A percentile compares a stretch with the other conserved stretches of the same genome.
Evolutionary conservation across 2,797 vertebrate genomes (phyloP).

Genomic region (Lacerta agilis): DNA sequence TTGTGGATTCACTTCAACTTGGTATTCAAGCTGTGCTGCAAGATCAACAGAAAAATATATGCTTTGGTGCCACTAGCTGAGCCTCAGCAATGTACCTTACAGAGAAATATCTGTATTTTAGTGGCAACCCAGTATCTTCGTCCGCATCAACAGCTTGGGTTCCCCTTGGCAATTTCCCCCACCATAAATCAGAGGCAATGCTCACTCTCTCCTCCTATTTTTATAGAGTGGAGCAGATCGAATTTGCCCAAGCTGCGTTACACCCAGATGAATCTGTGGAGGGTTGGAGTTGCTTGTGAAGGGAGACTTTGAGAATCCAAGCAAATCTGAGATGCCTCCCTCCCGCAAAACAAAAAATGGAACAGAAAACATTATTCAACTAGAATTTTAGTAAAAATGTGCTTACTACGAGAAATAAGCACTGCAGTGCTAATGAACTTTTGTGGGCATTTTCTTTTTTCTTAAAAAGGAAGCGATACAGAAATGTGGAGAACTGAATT

Average conservation of each 20-base stretch:
- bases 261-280: neutral
- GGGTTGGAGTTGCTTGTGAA: neutral
- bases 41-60: neutral
- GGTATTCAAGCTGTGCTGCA: neutral
- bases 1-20: neutral
- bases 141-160: neutral
- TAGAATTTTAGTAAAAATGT: too few relatives aligned
- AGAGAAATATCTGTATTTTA: conserved; percentile 1
- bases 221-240: neutral
- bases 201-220: neutral
- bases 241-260: neutral
- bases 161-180: neutral
- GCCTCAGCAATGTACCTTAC: neutral
- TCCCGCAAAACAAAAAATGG: neutral
- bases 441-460: too few relatives aligned
- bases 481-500: too few relatives aligned
- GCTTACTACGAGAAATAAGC: too few relatives aligned
- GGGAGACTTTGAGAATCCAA: neutral
- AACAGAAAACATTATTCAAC: too few relatives aligned
- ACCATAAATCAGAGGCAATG: neutral
- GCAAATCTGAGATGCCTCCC: too few relatives aligned
- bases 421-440: too few relatives aligned
- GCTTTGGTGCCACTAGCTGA: neutral
- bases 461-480: too few relatives aligned
- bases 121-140: neutral